Evolutionary conservation across 2,797 vertebrate genomes (phyloP).

Genomic region (Darevskia mixta): DNA sequence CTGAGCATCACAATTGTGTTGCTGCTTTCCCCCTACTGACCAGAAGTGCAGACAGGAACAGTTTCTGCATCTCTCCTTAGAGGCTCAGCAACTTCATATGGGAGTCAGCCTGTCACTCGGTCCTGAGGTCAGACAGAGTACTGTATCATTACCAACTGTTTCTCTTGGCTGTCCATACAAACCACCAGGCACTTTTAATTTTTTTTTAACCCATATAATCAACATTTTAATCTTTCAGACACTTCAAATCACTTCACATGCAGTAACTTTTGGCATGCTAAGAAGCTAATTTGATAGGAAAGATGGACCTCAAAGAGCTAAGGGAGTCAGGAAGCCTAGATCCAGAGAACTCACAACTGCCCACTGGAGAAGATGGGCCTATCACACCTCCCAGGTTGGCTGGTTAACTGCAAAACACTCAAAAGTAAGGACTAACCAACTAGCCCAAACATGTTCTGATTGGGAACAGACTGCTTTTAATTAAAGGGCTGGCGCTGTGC

Average conservation of each 20-base stretch:
- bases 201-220: no score
- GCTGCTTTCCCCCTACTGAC: neutral
- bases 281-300: neutral
- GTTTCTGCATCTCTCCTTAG: neutral
- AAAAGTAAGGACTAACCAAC: no score
- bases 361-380: neutral
- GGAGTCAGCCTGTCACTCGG: neutral
- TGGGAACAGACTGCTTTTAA: no score
- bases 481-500: no score
- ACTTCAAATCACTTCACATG: slow-evolving; percentile 1
- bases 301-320: neutral
- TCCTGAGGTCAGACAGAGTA: neutral
- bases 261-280: neutral
- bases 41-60: neutral
- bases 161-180: neutral
- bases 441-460: no score
- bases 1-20: neutral
- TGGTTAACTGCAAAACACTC: neutral
- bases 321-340: neutral
- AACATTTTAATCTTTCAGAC: neutral
- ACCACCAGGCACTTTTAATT: neutral
- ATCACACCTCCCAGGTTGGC: neutral
- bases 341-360: neutral
- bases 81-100: neutral
- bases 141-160: neutral